Percentiles rank a stretch among this genome's conserved stretches.
phyloP scores from a whole-genome alignment of 1,140 invertebrate species.

The Brachystomella parvula region DNA sequence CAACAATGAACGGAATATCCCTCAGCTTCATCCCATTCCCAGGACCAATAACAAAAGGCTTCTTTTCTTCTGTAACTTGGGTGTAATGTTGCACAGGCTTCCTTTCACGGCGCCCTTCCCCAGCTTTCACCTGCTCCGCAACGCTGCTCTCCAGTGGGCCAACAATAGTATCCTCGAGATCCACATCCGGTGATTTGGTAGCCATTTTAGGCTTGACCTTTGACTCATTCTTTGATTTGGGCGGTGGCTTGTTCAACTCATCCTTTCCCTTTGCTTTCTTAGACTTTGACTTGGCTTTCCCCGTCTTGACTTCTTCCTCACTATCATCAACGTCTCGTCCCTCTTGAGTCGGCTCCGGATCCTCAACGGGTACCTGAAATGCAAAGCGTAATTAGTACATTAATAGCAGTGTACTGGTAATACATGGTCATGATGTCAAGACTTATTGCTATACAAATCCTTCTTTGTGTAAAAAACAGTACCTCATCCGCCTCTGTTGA shows the following conservation, averaged over 20 bases:
- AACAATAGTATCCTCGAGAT: not conserved
- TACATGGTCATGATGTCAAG: no score
- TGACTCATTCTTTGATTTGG: not conserved
- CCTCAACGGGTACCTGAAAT: no score
- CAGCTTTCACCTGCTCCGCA: slow-evolving; percentile 22
- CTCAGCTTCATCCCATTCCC: slow-evolving; percentile 23
- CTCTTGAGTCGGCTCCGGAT: not conserved
- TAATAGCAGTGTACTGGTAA: no score
- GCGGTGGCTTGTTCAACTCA: not conserved
- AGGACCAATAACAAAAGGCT: not conserved
- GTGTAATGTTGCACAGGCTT: slow-evolving; percentile 27
- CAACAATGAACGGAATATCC: slow-evolving; percentile 19
- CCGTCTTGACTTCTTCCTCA: not conserved
- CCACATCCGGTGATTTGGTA: not conserved
- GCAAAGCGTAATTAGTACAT: no score
- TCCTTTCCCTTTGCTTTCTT: not conserved
- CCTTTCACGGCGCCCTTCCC: slow-evolving; percentile 14
- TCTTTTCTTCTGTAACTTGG: slow-evolving; percentile 12
- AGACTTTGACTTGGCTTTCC: slow-evolving; percentile 1
- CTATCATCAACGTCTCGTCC: slow-evolving; percentile 10
- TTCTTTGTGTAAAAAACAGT: not conserved
- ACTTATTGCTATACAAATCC: no score
- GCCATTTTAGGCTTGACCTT: not conserved
- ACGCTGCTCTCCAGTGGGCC: slow-evolving; percentile 17
- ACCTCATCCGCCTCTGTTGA: not conserved